Conservation (phyloP, 2,113 vertebrate genomes). For the Vicugna pacos region DNA sequence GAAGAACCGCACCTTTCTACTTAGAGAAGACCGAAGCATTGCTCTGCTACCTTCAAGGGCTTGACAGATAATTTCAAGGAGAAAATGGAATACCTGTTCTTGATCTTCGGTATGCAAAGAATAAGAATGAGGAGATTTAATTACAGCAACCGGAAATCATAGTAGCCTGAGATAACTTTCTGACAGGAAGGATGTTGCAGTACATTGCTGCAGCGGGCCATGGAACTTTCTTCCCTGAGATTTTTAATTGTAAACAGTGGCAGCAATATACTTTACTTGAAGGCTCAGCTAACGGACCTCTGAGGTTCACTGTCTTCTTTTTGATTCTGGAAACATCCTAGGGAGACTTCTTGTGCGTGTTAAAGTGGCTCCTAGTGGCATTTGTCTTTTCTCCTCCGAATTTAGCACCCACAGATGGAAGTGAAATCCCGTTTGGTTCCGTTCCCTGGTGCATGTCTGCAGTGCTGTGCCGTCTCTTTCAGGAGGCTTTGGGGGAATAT, state of each 20-base stretch:
- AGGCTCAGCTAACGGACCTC: not conserved
- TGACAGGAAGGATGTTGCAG: not conserved
- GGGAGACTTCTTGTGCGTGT: not conserved
- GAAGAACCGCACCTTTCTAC: not conserved
- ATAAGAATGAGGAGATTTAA: conserved; percentile 27
- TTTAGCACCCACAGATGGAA: not conserved
- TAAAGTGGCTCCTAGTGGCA: not conserved
- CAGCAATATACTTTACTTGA: not conserved
- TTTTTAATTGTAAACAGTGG: not conserved
- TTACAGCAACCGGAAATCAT: not conserved
- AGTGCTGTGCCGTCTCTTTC: not conserved
- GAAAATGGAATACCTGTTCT: conserved; percentile 34
- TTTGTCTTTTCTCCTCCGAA: conserved; percentile 34
- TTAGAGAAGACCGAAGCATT: not conserved
- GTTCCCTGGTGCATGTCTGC: conserved; percentile 8
- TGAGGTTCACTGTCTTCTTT: not conserved
- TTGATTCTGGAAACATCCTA: conserved; percentile 22
- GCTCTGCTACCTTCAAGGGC: not conserved
- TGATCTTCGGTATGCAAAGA: conserved; percentile 3
- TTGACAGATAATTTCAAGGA: conserved; percentile 20
- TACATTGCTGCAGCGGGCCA: not conserved
- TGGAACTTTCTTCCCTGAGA: not conserved
- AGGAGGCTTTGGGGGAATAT: not conserved
- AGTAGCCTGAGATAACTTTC: conserved; percentile 3
- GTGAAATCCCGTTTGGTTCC: not conserved